Conservation (phyloP, 1,140 invertebrate species). For the Camponotus floridanus region DNA sequence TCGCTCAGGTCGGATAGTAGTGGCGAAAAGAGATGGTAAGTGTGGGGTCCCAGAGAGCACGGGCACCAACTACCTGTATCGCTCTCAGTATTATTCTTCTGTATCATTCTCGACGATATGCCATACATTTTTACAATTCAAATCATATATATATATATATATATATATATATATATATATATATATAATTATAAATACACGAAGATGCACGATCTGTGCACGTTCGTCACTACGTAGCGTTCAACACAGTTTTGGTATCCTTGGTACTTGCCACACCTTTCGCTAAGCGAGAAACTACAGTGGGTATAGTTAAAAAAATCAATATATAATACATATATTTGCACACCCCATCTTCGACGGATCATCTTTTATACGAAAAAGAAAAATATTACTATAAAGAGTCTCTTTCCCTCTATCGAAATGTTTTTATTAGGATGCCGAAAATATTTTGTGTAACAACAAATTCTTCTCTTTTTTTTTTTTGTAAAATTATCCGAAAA, state of each 20-base stretch:
- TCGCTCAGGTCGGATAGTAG: slow-evolving; percentile 84
- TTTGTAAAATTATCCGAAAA: not conserved
- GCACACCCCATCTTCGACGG: not conserved
- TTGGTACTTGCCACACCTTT: slow-evolving; percentile 52
- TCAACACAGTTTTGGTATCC: slow-evolving; percentile 55
- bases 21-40: slow-evolving; percentile 86
- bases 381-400: not conserved
- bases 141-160: slow-evolving; percentile 49
- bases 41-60: slow-evolving; percentile 79
- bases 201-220: slow-evolving; percentile 53
- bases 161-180: slow-evolving; percentile 60
- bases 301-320: not conserved
- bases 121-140: slow-evolving; percentile 68
- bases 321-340: slow-evolving; percentile 8
- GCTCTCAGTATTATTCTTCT: slow-evolving; percentile 65
- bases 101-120: slow-evolving; percentile 70
- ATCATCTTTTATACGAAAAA: slow-evolving; percentile 14
- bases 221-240: slow-evolving; percentile 48
- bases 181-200: slow-evolving; percentile 38
- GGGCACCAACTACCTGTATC: slow-evolving; percentile 78
- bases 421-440: not conserved
- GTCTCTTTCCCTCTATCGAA: not conserved
- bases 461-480: not conserved
- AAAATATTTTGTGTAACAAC: not conserved
- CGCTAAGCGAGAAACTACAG: slow-evolving; percentile 16